Evolutionary conservation across 2,888 invertebrate species (phyloP).

Genomic region (Orchesella flavescens): DNA sequence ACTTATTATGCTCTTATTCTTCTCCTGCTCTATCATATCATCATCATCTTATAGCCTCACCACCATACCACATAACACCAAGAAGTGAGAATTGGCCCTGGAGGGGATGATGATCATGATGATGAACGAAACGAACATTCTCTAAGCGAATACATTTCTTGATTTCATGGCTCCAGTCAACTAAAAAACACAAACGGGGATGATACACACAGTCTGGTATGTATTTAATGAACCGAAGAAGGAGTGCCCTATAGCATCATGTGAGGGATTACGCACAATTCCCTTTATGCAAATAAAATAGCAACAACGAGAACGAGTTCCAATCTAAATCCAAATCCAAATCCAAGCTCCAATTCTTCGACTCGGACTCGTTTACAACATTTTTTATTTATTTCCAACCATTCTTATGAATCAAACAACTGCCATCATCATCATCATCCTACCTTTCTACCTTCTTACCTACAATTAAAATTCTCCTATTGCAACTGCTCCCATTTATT

Average conservation of each 20-base stretch:
- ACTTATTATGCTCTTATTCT: background rate
- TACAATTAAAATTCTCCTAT: slow-evolving; percentile 24
- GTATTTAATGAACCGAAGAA: slow-evolving; percentile 47
- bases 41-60: background rate
- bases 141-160: background rate
- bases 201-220: background rate
- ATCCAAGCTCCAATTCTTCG: background rate
- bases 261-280: background rate
- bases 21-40: background rate
- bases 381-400: background rate
- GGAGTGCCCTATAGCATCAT: slow-evolving; percentile 28
- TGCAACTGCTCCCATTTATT: slow-evolving; percentile 21
- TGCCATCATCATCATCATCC: too few relatives aligned
- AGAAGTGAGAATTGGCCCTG: slow-evolving; percentile 53
- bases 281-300: background rate
- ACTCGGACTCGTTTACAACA: background rate
- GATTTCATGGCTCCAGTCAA: slow-evolving; percentile 19
- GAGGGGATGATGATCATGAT: slow-evolving; percentile 32
- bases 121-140: background rate
- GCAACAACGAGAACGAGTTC: too few relatives aligned
- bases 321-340: too few relatives aligned
- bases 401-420: slow-evolving; percentile 10
- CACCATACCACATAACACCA: too few relatives aligned
- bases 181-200: background rate
- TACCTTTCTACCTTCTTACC: background rate